Conservation (phyloP, 92 coral and sea anemone species). For the Actinostola sp. region DNA sequence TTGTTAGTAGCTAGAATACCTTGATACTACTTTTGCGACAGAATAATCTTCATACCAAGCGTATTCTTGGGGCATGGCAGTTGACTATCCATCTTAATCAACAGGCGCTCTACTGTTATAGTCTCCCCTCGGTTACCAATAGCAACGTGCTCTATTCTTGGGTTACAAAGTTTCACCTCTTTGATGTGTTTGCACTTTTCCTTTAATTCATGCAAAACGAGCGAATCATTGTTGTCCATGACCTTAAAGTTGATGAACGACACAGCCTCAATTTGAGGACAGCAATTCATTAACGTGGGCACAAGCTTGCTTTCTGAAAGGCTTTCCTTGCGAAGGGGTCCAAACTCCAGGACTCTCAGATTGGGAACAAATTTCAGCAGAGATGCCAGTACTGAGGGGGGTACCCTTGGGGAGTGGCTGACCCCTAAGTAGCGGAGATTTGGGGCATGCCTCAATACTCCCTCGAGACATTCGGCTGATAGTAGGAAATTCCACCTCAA, state of each 20-base stretch:
- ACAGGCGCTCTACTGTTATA: constrained; percentile 91
- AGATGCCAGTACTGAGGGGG: constrained; percentile 92
- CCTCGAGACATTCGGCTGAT: constrained; percentile 97
- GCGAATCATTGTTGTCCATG: constrained; percentile 73
- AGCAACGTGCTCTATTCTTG: constrained; percentile 97
- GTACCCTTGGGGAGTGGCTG: constrained; percentile 98
- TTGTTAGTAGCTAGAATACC: no score
- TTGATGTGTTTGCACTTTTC: constrained; percentile 84
- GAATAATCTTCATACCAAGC: constrained; percentile 83
- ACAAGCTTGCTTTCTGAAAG: constrained; percentile 91
- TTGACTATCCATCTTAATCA: constrained; percentile 95
- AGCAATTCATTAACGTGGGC: constrained; percentile 74
- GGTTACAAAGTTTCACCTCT: constrained; percentile 95
- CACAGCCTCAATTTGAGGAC: constrained; percentile 90
- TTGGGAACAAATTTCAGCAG: constrained; percentile 89
- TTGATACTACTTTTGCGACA: constrained; percentile 58
- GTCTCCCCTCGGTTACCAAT: constrained; percentile 97
- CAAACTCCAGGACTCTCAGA: constrained; percentile 93
- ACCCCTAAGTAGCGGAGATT: constrained; percentile 95
- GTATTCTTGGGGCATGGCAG: constrained; percentile 96
- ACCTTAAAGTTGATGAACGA: constrained; percentile 95
- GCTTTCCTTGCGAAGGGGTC: constrained; percentile 96
- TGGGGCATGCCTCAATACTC: constrained; percentile 92
- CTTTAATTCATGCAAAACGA: constrained; percentile 73
- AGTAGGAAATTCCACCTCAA: constrained; percentile 96